Base-by-base conservation (phyloP, 2,797 vertebrate species). In the Myiotriccus ornatus region DNA sequence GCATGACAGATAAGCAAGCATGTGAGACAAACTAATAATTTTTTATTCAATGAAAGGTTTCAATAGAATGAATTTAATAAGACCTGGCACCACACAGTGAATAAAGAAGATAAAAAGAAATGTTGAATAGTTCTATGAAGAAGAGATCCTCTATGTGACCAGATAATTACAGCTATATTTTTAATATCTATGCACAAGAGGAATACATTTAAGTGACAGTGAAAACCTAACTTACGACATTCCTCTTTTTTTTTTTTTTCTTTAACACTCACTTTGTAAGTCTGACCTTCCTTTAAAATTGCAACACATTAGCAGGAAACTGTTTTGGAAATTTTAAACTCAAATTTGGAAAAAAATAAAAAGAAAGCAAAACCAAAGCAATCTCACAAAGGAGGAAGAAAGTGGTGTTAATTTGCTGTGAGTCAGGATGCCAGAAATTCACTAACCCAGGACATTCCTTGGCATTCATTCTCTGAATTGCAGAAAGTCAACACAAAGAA, bases 41-140 rank as follows among this genome's bases (percentile, higher is more conserved):
- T 96, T 89, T 88, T 79, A 84, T 94, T 95, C 83, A 90, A 90
- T 91, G 41, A 55, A 87, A 92, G 37, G 14, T 76, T 97, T 95
- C 74, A 91, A 32, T 84, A 43, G 34, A 74, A 76, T 68, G 73
- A 88, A 84, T 95, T 93, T 90, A 96, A 74, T 87, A 94, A 94
- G 85, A 93, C 59, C 70, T 77, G 56, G 83, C 55, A 84, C 30
- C 41, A 91, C 39, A 84, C 16, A 91, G 37, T 68, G 41, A 94
- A 95, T 84, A 91, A 93, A 79, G 39, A 90, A 64, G 63, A 94
- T 74, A 75, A 88, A 95, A 95, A 86, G 69, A 92, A 94, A 88
- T 63, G 44, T 6, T 95, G 81, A 96, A 91, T 55, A 93, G 44
- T n/a, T 90, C 80, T 63, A 63, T 34, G 56, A 91, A 90, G 80